Percentiles rank a stretch among this genome's conserved stretches.
These are phyloP conservation scores for Xiphias gladius DNA, from an alignment of 2,113 vertebrate genomes.

Conservation along the genomic window DNA sequence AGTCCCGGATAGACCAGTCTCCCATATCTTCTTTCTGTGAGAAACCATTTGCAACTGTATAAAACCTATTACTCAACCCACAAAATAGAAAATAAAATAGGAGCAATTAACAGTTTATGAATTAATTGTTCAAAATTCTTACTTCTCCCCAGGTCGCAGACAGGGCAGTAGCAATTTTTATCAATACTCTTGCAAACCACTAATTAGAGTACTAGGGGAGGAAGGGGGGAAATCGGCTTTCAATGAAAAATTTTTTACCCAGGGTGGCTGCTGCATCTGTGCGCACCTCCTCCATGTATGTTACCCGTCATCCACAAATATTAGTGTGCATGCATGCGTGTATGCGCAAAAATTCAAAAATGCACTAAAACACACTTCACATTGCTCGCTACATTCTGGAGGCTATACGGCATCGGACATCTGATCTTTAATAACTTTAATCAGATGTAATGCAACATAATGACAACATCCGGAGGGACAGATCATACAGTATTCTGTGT, in stretches of 20 bases:
- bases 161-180: constrained; percentile 11
- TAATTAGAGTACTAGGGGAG: neutral
- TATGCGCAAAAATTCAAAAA: neutral
- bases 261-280: neutral
- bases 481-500: constrained; percentile 7
- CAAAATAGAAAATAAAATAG: neutral
- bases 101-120: neutral
- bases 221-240: neutral
- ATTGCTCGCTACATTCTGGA: constrained; percentile 14
- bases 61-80: too few relatives aligned
- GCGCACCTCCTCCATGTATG: neutral
- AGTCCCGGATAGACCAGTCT: neutral
- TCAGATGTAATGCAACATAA: constrained; percentile 46
- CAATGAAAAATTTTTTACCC: neutral
- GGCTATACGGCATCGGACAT: constrained; percentile 3
- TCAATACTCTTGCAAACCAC: constrained; percentile 18
- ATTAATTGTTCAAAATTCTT: constrained; percentile 19
- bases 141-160: neutral
- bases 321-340: neutral
- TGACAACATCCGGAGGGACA: constrained; percentile 44
- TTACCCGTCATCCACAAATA: constrained; percentile 7
- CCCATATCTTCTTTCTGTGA: neutral
- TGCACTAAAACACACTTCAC: constrained; percentile 8
- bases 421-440: constrained; percentile 58
- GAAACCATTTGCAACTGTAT: neutral